Conservation (phyloP, 2,797 vertebrate genomes). For the Melanitta fusca region DNA sequence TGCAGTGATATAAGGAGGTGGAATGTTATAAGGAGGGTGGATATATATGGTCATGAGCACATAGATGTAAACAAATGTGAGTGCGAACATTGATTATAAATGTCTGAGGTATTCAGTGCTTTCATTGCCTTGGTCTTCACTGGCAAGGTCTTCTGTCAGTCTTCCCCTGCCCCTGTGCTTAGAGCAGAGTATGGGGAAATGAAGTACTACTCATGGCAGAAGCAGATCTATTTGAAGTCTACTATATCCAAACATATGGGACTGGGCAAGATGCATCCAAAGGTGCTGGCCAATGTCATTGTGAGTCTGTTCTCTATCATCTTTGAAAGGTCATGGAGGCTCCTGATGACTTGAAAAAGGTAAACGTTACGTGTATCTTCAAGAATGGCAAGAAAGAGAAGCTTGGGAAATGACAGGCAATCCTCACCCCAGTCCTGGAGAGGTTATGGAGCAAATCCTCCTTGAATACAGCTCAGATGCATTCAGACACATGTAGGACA, state of each 20-base stretch:
- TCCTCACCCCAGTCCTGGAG: not conserved
- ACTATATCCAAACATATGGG: not conserved
- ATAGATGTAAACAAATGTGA: rapidly evolving
- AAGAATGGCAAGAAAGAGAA: not conserved
- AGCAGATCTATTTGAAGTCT: not conserved
- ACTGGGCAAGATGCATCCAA: not conserved
- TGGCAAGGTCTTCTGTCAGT: not conserved
- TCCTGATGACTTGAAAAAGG: not conserved
- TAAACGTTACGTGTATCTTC: not conserved
- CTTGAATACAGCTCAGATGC: not conserved
- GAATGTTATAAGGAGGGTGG: not conserved
- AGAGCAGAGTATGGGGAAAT: not conserved
- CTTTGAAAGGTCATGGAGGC: not conserved
- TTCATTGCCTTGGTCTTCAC: not conserved
- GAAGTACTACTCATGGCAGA: not conserved
- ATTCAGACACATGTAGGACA: not conserved
- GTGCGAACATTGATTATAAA: not conserved
- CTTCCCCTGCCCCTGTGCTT: not conserved
- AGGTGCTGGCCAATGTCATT: not conserved
- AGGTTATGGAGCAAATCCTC: not conserved
- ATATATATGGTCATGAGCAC: not conserved
- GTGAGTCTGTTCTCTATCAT: not conserved
- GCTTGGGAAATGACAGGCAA: not conserved
- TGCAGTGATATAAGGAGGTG: not conserved
- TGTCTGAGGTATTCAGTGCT: not conserved